phyloP scores from a whole-genome alignment of 2,888 invertebrate genomes.

The Eupithecia inturbata region DNA sequence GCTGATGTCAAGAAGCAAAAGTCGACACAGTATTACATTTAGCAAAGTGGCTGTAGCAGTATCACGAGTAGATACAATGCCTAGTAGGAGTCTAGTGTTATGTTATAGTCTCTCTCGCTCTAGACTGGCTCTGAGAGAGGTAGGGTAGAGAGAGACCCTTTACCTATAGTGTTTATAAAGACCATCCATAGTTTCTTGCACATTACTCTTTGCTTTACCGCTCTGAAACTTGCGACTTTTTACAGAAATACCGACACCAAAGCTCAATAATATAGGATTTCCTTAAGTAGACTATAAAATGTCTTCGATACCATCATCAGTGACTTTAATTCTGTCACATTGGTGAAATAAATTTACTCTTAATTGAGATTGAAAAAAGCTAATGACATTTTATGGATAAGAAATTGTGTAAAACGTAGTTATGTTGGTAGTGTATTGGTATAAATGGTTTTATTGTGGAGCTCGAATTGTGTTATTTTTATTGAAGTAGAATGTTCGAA shows the following conservation, averaged over 20 bases:
- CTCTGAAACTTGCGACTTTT: slow-evolving; percentile 49
- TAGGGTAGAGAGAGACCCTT: too few relatives aligned
- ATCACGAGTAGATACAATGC: background rate
- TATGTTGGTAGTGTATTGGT: slow-evolving; percentile 1
- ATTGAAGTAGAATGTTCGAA: slow-evolving; percentile 1
- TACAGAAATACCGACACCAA: slow-evolving; percentile 54
- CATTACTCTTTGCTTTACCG: slow-evolving; percentile 44
- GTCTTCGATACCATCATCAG: slow-evolving; percentile 54
- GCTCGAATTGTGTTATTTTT: slow-evolving; percentile 14
- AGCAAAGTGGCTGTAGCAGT: background rate
- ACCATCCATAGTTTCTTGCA: background rate
- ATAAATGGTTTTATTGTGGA: slow-evolving; percentile 22
- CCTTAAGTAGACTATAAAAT: slow-evolving; percentile 75
- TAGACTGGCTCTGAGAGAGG: too few relatives aligned
- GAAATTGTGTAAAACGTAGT: slow-evolving; percentile 28
- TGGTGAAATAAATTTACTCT: slow-evolving; percentile 32
- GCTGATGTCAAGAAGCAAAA: background rate
- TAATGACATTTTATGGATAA: slow-evolving; percentile 33
- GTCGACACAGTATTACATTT: background rate
- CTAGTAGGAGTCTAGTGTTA: background rate
- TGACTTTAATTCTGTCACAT: slow-evolving; percentile 21
- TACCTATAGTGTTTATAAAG: background rate
- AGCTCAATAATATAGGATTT: slow-evolving; percentile 66
- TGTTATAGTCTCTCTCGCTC: too few relatives aligned
- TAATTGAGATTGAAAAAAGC: slow-evolving; percentile 38